A percentile compares a stretch with the other conserved stretches of the same genome.
These are phyloP conservation scores for Cotesia glomerata DNA, from an alignment of 1,140 invertebrate genomes.

Conservation along the genomic window DNA sequence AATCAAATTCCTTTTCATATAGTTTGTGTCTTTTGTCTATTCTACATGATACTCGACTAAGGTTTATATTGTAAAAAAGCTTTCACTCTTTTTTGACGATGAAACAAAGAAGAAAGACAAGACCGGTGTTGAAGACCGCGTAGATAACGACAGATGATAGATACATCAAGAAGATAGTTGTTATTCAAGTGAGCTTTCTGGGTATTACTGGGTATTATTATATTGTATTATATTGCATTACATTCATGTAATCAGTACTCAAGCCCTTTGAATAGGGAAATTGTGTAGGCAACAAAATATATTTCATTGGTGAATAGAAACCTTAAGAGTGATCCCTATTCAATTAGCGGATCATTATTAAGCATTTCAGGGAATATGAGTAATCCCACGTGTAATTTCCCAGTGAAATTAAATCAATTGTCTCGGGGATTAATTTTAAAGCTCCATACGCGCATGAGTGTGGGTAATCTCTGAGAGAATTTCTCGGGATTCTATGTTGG, in stretches of 20 bases:
- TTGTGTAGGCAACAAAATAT: conserved; percentile 5
- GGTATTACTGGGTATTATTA: background rate
- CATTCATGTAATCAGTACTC: background rate
- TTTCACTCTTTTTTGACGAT: background rate
- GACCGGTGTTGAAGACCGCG: background rate
- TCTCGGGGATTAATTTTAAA: conserved; percentile 24
- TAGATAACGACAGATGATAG: background rate
- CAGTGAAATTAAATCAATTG: conserved; percentile 30
- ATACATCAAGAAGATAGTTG: background rate
- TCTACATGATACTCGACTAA: too few relatives aligned
- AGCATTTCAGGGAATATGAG: conserved; percentile 21
- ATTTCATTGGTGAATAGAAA: conserved; percentile 24
- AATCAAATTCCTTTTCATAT: too few relatives aligned
- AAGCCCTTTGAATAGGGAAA: background rate
- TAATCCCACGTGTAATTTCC: conserved; percentile 24
- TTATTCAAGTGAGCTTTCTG: too few relatives aligned
- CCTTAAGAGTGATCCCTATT: conserved; percentile 16
- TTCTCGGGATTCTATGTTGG: conserved; percentile 6
- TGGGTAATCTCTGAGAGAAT: conserved; percentile 11
- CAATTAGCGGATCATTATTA: conserved; percentile 29
- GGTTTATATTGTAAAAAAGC: too few relatives aligned
- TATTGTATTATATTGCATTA: background rate
- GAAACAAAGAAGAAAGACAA: background rate
- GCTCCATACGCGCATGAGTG: conserved; percentile 9
- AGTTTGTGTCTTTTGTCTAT: too few relatives aligned